A percentile compares a stretch with the other conserved stretches of the same genome.
phyloP scores from a whole-genome alignment of 2,113 vertebrate genomes.

The Promerops cafer region DNA sequence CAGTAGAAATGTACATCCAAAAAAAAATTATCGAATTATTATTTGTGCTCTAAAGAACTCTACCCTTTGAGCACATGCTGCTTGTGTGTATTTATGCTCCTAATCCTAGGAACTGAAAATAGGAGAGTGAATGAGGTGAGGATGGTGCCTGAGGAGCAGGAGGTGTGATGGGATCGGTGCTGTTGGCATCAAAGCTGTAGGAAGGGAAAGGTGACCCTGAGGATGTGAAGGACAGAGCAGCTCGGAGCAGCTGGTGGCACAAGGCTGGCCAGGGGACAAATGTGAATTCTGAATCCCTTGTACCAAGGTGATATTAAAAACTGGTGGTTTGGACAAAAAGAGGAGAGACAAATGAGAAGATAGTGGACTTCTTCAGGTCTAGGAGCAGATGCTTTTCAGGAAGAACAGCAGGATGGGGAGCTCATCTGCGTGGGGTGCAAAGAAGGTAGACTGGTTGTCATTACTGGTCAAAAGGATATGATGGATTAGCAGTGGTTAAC shows the following conservation, averaged over 20 bases:
- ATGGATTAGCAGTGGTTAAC: not conserved
- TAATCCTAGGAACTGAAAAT: not conserved
- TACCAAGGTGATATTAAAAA: not conserved
- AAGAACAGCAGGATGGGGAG: not conserved
- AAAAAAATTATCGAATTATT: not conserved
- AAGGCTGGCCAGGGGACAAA: not conserved
- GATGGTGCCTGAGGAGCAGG: not conserved
- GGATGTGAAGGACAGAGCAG: not conserved
- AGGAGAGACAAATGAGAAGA: not conserved
- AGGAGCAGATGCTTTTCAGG: not conserved
- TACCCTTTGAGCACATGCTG: not conserved
- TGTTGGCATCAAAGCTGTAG: not conserved
- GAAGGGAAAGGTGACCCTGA: not conserved
- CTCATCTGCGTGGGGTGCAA: accelerated
- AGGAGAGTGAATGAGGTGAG: not conserved
- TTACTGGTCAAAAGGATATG: not conserved
- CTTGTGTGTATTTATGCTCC: not conserved
- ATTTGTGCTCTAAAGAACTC: not conserved
- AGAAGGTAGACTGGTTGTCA: not conserved
- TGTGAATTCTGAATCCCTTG: not conserved
- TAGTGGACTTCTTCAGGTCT: not conserved
- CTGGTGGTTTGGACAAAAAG: not conserved
- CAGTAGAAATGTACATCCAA: not conserved
- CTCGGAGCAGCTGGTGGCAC: not conserved
- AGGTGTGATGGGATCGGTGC: accelerated